Evolutionary conservation across 2,797 vertebrate genomes (phyloP).

Genomic region (Darevskia mixta): DNA sequence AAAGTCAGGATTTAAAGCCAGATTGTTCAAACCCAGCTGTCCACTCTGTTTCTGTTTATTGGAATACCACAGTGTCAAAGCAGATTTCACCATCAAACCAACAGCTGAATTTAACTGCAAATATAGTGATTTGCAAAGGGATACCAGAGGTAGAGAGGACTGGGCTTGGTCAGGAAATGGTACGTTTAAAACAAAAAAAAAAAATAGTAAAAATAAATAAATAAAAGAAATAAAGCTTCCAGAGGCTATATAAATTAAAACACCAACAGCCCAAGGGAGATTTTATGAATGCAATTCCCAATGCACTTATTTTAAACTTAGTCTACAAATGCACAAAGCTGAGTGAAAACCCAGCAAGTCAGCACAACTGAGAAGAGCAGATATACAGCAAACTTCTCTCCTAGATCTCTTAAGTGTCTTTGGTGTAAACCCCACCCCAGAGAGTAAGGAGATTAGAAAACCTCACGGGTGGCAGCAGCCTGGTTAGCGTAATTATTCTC

Average conservation of each 20-base stretch:
- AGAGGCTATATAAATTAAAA: background rate
- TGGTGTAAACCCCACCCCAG: background rate
- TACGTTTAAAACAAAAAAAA: background rate
- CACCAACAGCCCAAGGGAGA: background rate
- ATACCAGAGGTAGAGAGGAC: background rate
- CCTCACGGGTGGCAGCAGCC: background rate
- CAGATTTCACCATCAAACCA: no score
- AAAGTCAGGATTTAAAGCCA: background rate
- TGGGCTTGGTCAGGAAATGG: background rate
- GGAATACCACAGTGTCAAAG: background rate
- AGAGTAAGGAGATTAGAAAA: background rate
- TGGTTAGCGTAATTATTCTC: background rate
- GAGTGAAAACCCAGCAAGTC: background rate
- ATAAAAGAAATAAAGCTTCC: background rate
- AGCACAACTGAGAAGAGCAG: background rate
- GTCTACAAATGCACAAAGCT: background rate
- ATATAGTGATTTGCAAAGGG: background rate
- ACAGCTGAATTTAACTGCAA: background rate
- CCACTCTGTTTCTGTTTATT: background rate
- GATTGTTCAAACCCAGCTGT: background rate
- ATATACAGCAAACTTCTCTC: background rate
- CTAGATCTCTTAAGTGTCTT: background rate
- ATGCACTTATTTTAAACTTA: background rate
- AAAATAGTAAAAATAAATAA: no score
- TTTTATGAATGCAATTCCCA: background rate